Conservation (phyloP, 2,113 vertebrate species). For the Hoplias malabaricus region DNA sequence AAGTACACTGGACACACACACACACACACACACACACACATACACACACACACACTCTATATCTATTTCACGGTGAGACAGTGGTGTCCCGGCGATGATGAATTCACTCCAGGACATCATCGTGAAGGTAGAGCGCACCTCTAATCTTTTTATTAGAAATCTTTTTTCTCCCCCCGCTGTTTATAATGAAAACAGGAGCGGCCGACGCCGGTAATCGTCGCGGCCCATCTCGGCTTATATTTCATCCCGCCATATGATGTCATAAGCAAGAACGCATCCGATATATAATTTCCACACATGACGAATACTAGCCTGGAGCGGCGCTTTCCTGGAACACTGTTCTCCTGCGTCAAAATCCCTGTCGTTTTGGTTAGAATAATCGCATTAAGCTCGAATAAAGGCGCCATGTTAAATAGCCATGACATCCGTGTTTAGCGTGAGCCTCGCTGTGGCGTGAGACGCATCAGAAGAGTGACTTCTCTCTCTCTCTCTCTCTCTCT, state of each 20-base stretch:
- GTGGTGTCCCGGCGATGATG: conserved; percentile 58
- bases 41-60: conserved; percentile 28
- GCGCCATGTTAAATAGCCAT: conserved; percentile 26
- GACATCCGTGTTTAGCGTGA: conserved; percentile 39
- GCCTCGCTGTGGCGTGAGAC: conserved; percentile 9
- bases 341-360: conserved; percentile 70
- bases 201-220: conserved; percentile 74
- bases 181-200: conserved; percentile 82
- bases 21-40: conserved; percentile 17
- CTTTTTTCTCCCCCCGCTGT: conserved; percentile 60
- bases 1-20: neutral
- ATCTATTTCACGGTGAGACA: conserved; percentile 44
- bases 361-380: conserved; percentile 72
- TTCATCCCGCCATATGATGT: conserved; percentile 82
- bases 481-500: neutral
- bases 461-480: neutral
- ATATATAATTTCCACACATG: conserved; percentile 81
- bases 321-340: conserved; percentile 70
- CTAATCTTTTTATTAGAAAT: conserved; percentile 84
- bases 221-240: conserved; percentile 79
- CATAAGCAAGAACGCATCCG: conserved; percentile 73
- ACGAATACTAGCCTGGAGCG: conserved; percentile 72
- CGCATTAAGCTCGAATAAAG: conserved; percentile 61
- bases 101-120: conserved; percentile 68
- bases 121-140: conserved; percentile 71